A percentile compares a stretch with the other conserved stretches of the same genome.
These are phyloP conservation scores for Lagopus muta DNA, from an alignment of 2,113 vertebrate species.

Conservation along the genomic window DNA sequence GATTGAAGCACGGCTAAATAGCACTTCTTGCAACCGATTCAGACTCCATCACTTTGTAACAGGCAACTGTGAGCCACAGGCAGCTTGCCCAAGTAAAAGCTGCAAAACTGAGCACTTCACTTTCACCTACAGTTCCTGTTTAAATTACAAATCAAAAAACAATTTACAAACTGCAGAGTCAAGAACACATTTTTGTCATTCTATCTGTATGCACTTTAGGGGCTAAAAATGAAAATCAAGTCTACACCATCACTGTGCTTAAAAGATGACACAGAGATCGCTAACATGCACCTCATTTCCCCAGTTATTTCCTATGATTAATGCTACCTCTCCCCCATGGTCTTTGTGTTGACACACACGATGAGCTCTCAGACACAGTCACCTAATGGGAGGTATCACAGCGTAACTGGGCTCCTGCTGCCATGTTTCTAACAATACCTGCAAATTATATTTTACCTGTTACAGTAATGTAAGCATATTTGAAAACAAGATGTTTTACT, in stretches of 20 bases:
- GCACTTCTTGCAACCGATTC: not conserved
- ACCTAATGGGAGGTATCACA: accelerated
- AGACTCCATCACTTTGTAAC: not conserved
- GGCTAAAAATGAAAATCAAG: not conserved
- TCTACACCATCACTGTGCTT: not conserved
- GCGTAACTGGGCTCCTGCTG: not conserved
- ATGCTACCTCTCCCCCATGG: not conserved
- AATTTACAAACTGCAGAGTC: not conserved
- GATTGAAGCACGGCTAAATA: not conserved
- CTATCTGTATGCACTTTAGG: not conserved
- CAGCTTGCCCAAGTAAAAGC: not conserved
- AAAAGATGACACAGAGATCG: not conserved
- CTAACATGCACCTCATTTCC: not conserved
- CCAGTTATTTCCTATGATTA: not conserved
- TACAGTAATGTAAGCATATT: not conserved
- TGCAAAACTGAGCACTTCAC: not conserved
- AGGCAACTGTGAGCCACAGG: not conserved
- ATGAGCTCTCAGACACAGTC: not conserved
- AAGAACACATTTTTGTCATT: not conserved
- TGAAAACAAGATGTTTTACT: slow-evolving; percentile 72
- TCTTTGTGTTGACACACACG: not conserved
- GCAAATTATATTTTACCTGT: not conserved
- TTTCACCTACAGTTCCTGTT: not conserved
- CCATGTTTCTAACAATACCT: not conserved
- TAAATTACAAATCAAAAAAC: not conserved